These are phyloP conservation scores for Procambarus clarkii DNA, from an alignment of 1,140 invertebrate species.

Conservation along the genomic window DNA sequence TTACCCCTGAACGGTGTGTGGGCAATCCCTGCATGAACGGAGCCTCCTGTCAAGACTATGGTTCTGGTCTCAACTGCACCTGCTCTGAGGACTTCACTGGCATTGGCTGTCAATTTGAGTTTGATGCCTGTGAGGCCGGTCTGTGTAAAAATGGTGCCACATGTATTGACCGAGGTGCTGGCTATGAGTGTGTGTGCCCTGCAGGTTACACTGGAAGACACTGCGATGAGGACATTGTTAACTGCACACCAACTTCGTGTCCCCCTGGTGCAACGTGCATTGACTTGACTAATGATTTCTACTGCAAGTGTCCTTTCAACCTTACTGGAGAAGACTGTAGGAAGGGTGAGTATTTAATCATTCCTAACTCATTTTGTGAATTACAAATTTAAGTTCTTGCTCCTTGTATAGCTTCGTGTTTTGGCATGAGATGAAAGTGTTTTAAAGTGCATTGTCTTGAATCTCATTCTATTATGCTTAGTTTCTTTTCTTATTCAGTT, in stretches of 20 bases:
- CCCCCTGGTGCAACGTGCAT: conserved; percentile 95
- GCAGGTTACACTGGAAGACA: conserved; percentile 85
- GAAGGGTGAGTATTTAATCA: conserved; percentile 83
- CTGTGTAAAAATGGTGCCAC: conserved; percentile 95
- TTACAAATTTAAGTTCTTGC: too few relatives aligned
- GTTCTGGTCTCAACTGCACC: conserved; percentile 94
- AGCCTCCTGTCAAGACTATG: conserved; percentile 94
- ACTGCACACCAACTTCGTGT: conserved; percentile 95
- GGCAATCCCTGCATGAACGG: conserved; percentile 97
- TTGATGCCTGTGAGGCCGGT: conserved; percentile 90
- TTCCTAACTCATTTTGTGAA: background rate
- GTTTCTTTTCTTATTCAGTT: conserved; percentile 32
- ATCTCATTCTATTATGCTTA: too few relatives aligned
- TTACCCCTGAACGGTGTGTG: conserved; percentile 95
- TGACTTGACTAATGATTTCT: conserved; percentile 93
- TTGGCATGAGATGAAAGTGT: too few relatives aligned
- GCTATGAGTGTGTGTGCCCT: conserved; percentile 90
- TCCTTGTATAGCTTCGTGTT: too few relatives aligned
- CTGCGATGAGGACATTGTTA: conserved; percentile 93
- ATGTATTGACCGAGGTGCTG: conserved; percentile 89
- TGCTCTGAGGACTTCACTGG: conserved; percentile 90
- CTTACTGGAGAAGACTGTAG: conserved; percentile 96
- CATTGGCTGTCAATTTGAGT: conserved; percentile 94
- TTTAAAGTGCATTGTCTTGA: too few relatives aligned
- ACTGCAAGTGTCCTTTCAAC: conserved; percentile 97